Conservation (phyloP, 2,113 vertebrate species). For the Rhombomys opimus region DNA sequence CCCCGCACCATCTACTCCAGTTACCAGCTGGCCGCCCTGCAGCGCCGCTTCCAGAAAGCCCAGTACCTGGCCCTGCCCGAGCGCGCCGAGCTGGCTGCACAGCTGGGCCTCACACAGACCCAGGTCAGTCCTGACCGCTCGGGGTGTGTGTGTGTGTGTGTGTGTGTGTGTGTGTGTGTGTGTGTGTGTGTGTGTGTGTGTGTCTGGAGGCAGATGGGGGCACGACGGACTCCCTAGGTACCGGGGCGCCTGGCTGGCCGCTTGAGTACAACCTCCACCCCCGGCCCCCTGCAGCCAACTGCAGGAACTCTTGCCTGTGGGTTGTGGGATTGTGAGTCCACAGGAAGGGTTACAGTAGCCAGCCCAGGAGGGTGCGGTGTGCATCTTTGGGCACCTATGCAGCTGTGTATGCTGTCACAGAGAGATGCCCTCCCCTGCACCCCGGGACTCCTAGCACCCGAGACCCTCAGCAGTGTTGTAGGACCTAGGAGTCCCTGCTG, state of each 20-base stretch:
- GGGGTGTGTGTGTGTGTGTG: not conserved
- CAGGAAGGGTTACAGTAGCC: not conserved
- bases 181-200: too few species aligned
- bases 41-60: conserved; percentile 98
- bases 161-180: too few species aligned
- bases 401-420: not conserved
- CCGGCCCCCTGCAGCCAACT: not conserved
- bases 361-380: not conserved
- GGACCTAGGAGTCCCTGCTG: not conserved
- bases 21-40: conserved; percentile 97
- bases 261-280: not conserved
- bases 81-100: conserved; percentile 96
- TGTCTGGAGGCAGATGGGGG: not conserved
- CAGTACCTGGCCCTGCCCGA: conserved; percentile 98
- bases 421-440: not conserved
- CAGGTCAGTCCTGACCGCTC: conserved; percentile 88
- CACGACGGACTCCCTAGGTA: not conserved
- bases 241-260: not conserved
- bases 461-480: not conserved
- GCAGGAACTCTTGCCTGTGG: not conserved
- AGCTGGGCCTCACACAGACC: conserved; percentile 98
- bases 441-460: not conserved
- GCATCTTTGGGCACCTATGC: not conserved
- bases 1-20: conserved; percentile 99
- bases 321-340: not conserved